These are phyloP conservation scores for Cotesia glomerata DNA, from an alignment of 1,140 invertebrate genomes.

Conservation along the genomic window DNA sequence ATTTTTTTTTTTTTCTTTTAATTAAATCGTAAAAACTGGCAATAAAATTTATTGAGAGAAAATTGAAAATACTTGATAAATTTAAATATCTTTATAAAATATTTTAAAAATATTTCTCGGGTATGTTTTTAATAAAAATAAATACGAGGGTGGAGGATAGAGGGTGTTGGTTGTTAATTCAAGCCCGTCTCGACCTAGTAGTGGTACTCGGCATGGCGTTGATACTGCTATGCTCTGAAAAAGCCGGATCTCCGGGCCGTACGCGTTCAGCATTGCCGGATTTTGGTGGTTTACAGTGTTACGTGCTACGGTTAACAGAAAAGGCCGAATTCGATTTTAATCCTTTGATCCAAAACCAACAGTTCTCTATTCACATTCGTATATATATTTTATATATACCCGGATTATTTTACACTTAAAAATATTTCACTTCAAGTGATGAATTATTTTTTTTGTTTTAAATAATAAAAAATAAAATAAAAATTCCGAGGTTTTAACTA, in stretches of 20 bases:
- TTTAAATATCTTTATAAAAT: too few relatives aligned
- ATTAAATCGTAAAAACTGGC: too few relatives aligned
- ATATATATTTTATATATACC: too few relatives aligned
- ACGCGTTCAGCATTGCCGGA: constrained; percentile 17
- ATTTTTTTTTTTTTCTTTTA: too few relatives aligned
- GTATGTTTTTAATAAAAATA: neutral
- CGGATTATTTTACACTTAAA: too few relatives aligned
- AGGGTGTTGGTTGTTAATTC: constrained; percentile 11
- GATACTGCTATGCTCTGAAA: constrained; percentile 9
- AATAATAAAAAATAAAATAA: too few relatives aligned
- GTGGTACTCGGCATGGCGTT: neutral
- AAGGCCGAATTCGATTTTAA: constrained; percentile 6
- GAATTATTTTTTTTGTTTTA: too few relatives aligned
- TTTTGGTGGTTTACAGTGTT: constrained; percentile 13
- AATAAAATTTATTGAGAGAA: too few relatives aligned
- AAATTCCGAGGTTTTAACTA: too few relatives aligned
- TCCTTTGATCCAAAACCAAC: constrained; percentile 2
- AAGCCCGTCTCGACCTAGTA: neutral
- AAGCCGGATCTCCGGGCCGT: constrained; percentile 16
- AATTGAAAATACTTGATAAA: too few relatives aligned
- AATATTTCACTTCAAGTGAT: too few relatives aligned
- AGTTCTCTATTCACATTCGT: neutral
- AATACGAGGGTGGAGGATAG: neutral
- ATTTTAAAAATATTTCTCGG: constrained; percentile 18
- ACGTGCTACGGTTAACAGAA: constrained; percentile 13